phyloP scores from a whole-genome alignment of 2,797 vertebrate species.

The Peromyscus melanophrys region DNA sequence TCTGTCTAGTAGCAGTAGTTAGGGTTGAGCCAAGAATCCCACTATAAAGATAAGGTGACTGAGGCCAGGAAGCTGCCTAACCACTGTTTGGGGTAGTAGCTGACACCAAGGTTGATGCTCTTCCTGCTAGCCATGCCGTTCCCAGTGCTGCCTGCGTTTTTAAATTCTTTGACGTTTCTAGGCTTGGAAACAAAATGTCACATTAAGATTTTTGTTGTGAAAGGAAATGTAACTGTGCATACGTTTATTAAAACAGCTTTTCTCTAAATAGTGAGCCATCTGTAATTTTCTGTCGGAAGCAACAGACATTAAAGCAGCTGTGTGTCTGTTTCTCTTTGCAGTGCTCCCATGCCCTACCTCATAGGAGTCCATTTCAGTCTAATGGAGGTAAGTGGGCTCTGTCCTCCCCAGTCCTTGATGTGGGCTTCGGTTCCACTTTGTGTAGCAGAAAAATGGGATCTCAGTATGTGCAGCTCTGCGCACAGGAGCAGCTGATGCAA shows the following conservation, averaged over 20 bases:
- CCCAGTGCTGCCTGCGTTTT: conserved; percentile 58
- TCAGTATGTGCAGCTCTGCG: background rate
- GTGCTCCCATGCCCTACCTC: conserved; percentile 99
- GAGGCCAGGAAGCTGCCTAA: background rate
- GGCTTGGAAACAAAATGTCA: conserved; percentile 83
- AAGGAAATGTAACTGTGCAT: conserved; percentile 83
- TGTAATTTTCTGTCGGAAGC: conserved; percentile 82
- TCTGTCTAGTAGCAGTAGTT: background rate
- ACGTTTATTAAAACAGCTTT: conserved; percentile 87
- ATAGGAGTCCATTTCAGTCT: conserved; percentile 99
- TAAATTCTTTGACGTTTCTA: conserved; percentile 81
- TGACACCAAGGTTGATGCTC: background rate
- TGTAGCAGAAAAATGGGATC: background rate
- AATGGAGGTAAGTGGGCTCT: conserved; percentile 95
- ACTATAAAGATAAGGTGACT: conserved; percentile 52
- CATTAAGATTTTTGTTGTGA: conserved; percentile 86
- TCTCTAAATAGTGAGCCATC: conserved; percentile 87
- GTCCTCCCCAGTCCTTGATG: conserved; percentile 43
- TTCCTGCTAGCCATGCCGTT: background rate
- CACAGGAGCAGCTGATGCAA: background rate
- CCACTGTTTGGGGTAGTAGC: background rate
- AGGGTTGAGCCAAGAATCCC: background rate
- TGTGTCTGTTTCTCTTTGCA: conserved; percentile 90
- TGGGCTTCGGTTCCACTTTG: conserved; percentile 43
- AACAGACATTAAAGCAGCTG: conserved; percentile 85